Evolutionary conservation across 2,888 invertebrate genomes (phyloP), one percentile per base, ranked within the genome.

Genomic region (Chironomus tentans): DNA sequence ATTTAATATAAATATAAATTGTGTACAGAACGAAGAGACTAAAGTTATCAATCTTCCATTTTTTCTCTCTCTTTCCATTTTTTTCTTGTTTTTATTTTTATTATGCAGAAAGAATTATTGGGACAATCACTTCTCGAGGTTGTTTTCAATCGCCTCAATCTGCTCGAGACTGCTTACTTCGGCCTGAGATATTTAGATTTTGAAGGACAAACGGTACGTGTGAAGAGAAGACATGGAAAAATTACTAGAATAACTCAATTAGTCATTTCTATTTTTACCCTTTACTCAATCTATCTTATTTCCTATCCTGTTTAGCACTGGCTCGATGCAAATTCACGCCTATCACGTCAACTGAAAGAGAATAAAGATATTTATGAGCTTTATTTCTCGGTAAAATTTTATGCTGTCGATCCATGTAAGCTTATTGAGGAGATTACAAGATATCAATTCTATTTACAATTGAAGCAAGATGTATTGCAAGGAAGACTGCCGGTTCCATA

Each of bases 351-450:
- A 84, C 87, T 97, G 78, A 94, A 94, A 84, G 89, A 89, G 24
- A 86, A 87, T 70, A 80, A 81, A 78, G 88, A 88, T 80, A 89
- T 92, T 47, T 92, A 93, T 84, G 95, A 94, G 77, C 90, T 97
- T 80, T 97, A 97, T 85, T 97, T 98, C 83, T 96, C 97, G 77
- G 96, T 98, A 78, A 97, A 97, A 85, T 98, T 97, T 85, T 98
- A 98, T 85, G 95, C 97, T 2, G 95, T 95, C 0, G 97, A 98
- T 86, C 97, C 97, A 1, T 97, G 97, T 86, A 97, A 97, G 84
- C 87, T 98, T 77, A 87, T 94, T 77, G 97, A 97, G 85, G 97
- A 98, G 87, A 96, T 97, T 81, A 97, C 97, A 77, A 90, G 97
- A 87, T 98, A 98, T 86, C 97, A 97, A 87, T 92, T 97, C 85